Evolutionary conservation across 2,888 invertebrate genomes (phyloP).

Genomic region (Aphrophora alni): DNA sequence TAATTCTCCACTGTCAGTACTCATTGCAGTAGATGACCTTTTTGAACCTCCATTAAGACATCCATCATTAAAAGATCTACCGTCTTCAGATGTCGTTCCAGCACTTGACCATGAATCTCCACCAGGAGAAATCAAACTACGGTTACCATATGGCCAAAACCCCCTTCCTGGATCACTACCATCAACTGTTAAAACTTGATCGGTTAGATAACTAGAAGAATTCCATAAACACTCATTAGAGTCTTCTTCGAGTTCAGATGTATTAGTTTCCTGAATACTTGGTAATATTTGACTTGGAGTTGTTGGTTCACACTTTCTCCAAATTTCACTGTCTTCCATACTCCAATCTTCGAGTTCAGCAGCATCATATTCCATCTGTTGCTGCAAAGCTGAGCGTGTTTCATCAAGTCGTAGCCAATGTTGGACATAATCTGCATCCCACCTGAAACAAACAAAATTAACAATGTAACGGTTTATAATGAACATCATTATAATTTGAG

Average conservation of each 20-base stretch:
- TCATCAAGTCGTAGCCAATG: slow-evolving; percentile 78
- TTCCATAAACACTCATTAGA: slow-evolving; percentile 78
- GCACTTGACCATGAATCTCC: slow-evolving; percentile 66
- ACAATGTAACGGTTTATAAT: too few species aligned
- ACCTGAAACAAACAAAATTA: slow-evolving; percentile 53
- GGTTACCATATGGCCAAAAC: slow-evolving; percentile 39
- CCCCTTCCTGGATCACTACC: slow-evolving; percentile 20
- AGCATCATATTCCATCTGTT: slow-evolving; percentile 76
- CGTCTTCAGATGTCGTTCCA: slow-evolving; percentile 50
- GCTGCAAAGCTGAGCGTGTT: slow-evolving; percentile 70
- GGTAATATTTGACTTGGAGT: slow-evolving; percentile 63
- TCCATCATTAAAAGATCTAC: slow-evolving; percentile 47
- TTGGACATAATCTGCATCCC: slow-evolving; percentile 77
- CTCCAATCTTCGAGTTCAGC: slow-evolving; percentile 83
- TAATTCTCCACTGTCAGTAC: slow-evolving; percentile 62
- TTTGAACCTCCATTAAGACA: slow-evolving; percentile 66
- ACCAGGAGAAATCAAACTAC: slow-evolving; percentile 62
- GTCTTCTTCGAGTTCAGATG: slow-evolving; percentile 75
- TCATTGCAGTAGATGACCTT: slow-evolving; percentile 71
- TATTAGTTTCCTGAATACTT: slow-evolving; percentile 76
- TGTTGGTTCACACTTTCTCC: slow-evolving; percentile 40
- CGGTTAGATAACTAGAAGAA: slow-evolving; percentile 66
- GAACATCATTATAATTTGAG: too few species aligned
- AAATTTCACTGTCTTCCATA: slow-evolving; percentile 55
- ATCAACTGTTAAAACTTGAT: slow-evolving; percentile 14